Evolutionary conservation across 2,113 vertebrate species (phyloP).

Genomic region (Oriolus oriolus): DNA sequence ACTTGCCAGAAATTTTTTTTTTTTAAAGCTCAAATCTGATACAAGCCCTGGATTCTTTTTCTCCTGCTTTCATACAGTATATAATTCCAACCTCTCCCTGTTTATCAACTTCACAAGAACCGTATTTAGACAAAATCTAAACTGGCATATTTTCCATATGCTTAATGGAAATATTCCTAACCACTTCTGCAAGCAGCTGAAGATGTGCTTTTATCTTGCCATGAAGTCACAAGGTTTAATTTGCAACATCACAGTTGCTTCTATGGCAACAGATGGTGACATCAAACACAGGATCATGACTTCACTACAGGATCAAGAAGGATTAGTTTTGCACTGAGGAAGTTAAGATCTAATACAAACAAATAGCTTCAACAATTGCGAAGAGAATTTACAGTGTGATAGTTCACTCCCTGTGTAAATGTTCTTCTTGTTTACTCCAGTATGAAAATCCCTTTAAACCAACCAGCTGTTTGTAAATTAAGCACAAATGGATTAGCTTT

Average conservation of each 20-base stretch:
- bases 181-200: not conserved
- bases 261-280: conserved; percentile 58
- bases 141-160: not conserved
- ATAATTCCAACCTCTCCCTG: not conserved
- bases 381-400: not conserved
- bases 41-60: not conserved
- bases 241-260: conserved; percentile 29
- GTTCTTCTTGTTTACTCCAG: conserved; percentile 31
- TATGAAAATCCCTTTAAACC: conserved; percentile 37
- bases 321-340: conserved; percentile 35
- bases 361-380: conserved; percentile 7
- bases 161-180: not conserved
- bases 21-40: not conserved
- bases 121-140: not conserved
- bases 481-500: conserved; percentile 42
- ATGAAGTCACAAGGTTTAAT: not conserved
- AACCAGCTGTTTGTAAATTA: conserved; percentile 52
- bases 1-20: not conserved
- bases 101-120: not conserved
- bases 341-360: conserved; percentile 60
- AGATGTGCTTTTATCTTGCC: not conserved
- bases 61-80: not conserved
- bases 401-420: conserved; percentile 17
- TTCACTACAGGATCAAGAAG: conserved; percentile 16
- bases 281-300: conserved; percentile 50